A percentile compares a stretch with the other conserved stretches of the same genome.
These are phyloP conservation scores for Chrysomela aeneicollis DNA, from an alignment of 2,888 invertebrate species.

Conservation along the genomic window DNA sequence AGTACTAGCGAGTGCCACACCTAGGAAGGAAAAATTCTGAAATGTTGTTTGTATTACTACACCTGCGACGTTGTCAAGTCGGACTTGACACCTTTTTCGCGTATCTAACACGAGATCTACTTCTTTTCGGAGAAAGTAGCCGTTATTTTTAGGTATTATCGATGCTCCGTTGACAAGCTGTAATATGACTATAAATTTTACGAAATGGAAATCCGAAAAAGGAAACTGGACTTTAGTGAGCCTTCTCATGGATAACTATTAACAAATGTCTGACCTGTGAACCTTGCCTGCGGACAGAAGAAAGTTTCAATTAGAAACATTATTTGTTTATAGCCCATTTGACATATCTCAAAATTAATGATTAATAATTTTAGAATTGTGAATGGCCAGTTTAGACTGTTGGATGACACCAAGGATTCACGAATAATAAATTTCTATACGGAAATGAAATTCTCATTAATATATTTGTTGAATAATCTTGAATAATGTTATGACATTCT, in stretches of 20 bases:
- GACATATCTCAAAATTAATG: not conserved
- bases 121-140: slow-evolving; percentile 4
- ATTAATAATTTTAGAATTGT: not conserved
- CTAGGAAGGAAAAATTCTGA: slow-evolving; percentile 1
- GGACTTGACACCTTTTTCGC: slow-evolving; percentile 5
- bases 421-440: not conserved
- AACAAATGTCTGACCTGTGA: slow-evolving; percentile 2
- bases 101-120: slow-evolving; percentile 5
- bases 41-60: not conserved
- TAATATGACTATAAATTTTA: not conserved
- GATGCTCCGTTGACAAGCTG: not conserved
- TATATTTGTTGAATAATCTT: no score
- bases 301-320: not conserved
- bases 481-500: no score
- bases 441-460: not conserved
- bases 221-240: not conserved
- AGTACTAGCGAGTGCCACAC: not conserved
- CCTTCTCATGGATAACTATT: not conserved
- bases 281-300: not conserved
- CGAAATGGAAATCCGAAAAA: not conserved
- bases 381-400: not conserved
- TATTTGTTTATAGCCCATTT: not conserved
- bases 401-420: not conserved
- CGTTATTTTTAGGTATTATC: slow-evolving; percentile 5
- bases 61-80: slow-evolving; percentile 3